Percentiles rank a stretch among this genome's conserved stretches.
Evolutionary conservation across 2,888 invertebrate genomes (phyloP).

Genomic region (Melipona bicolor): DNA sequence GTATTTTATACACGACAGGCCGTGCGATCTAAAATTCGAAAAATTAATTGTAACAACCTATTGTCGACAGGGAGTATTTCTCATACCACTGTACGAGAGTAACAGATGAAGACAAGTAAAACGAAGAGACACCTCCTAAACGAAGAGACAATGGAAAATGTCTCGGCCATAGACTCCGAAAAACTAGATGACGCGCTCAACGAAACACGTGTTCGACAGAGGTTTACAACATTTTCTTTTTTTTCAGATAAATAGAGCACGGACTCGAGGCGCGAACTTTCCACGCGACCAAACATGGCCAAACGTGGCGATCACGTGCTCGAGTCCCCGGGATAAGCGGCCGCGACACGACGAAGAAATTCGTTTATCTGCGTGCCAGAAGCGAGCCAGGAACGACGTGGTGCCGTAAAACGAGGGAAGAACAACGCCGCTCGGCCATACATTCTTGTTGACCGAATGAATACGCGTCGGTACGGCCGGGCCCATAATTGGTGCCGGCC

Average conservation of each 20-base stretch:
- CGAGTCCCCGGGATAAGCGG: slow-evolving; percentile 32
- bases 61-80: too few species aligned
- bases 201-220: neutral
- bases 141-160: too few species aligned
- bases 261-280: slow-evolving; percentile 22
- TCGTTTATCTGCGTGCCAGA: slow-evolving; percentile 48
- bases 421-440: slow-evolving; percentile 63
- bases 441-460: slow-evolving; percentile 78
- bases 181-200: neutral
- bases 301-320: slow-evolving; percentile 36
- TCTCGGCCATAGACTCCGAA: too few species aligned
- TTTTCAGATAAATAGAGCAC: slow-evolving; percentile 36
- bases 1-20: too few species aligned
- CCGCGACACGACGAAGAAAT: slow-evolving; percentile 45
- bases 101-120: accelerated
- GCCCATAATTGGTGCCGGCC: slow-evolving; percentile 74
- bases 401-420: slow-evolving; percentile 67
- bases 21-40: too few species aligned
- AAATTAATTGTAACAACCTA: too few species aligned
- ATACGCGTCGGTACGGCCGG: slow-evolving; percentile 74
- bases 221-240: neutral
- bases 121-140: too few species aligned
- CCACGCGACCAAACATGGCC: slow-evolving; percentile 18
- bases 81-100: too few species aligned
- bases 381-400: slow-evolving; percentile 24